Evolutionary conservation across 1,140 invertebrate species (phyloP).

Genomic region (Sitobion miscanthi): DNA sequence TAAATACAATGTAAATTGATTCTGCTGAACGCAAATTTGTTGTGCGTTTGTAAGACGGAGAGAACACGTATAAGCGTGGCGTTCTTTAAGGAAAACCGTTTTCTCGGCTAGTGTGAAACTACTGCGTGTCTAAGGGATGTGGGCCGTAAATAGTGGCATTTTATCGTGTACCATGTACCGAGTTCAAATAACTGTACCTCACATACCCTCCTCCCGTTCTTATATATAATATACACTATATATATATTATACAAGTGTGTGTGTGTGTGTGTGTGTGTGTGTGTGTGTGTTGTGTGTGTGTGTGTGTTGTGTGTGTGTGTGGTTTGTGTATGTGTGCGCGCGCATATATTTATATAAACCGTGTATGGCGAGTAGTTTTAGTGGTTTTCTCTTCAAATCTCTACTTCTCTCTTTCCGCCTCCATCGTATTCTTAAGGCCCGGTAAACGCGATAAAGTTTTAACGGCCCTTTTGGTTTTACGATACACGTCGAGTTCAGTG

Average conservation of each 20-base stretch:
- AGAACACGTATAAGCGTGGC: not conserved
- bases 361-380: conserved; percentile 9
- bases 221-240: not conserved
- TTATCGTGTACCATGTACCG: not conserved
- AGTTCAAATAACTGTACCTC: not conserved
- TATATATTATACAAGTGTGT: not conserved
- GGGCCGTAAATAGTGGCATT: not conserved
- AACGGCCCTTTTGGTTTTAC: conserved; percentile 47
- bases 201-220: not conserved
- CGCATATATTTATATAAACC: not conserved
- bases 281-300: not conserved
- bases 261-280: not conserved
- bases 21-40: not conserved
- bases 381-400: conserved; percentile 26
- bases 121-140: not conserved
- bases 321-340: not conserved
- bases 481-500: not conserved
- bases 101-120: not conserved
- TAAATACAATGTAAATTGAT: not conserved
- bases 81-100: not conserved
- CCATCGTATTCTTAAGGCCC: not conserved
- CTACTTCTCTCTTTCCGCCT: not conserved
- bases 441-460: conserved; percentile 52
- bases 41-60: not conserved
- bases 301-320: not conserved